Percentiles rank a stretch among this genome's conserved stretches.
These are phyloP conservation scores for Lasioglossum zephyrum DNA, from an alignment of 2,888 invertebrate genomes.

Conservation along the genomic window DNA sequence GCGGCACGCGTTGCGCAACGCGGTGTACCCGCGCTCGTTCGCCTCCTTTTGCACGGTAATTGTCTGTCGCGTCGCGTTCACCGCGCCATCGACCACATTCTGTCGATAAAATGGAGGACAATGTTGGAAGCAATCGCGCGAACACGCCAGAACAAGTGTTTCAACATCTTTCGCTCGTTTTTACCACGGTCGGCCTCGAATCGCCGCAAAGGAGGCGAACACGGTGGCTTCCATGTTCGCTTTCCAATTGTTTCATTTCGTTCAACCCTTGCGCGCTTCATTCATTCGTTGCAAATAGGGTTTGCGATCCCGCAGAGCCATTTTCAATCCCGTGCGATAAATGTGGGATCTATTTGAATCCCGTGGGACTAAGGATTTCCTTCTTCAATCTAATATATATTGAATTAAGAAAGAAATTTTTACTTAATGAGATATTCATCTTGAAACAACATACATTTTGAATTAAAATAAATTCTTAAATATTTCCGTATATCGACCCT, in stretches of 20 bases:
- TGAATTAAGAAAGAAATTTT: no score
- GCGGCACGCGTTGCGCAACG: slow-evolving; percentile 44
- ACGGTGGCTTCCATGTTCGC: not conserved
- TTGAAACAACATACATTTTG: no score
- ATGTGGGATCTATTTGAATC: no score
- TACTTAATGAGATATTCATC: no score
- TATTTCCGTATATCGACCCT: no score
- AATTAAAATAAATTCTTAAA: no score
- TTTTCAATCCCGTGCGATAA: no score
- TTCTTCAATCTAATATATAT: no score
- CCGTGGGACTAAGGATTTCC: no score
- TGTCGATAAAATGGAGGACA: slow-evolving; percentile 8
- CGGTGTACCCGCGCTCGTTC: slow-evolving; percentile 22
- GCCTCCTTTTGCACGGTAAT: slow-evolving; percentile 44
- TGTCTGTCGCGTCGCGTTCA: slow-evolving; percentile 35
- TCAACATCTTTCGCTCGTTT: not conserved
- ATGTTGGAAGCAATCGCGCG: not conserved
- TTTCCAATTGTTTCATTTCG: not conserved
- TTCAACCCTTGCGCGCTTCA: not conserved
- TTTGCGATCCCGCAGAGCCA: no score
- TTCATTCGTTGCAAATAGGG: no score
- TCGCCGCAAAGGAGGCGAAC: not conserved
- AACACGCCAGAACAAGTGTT: not conserved
- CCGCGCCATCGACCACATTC: not conserved
- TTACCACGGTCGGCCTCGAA: not conserved